A percentile compares a stretch with the other conserved stretches of the same genome.
Conservation (phyloP, 2,797 vertebrate genomes). For the Hafferia zeledoni region DNA sequence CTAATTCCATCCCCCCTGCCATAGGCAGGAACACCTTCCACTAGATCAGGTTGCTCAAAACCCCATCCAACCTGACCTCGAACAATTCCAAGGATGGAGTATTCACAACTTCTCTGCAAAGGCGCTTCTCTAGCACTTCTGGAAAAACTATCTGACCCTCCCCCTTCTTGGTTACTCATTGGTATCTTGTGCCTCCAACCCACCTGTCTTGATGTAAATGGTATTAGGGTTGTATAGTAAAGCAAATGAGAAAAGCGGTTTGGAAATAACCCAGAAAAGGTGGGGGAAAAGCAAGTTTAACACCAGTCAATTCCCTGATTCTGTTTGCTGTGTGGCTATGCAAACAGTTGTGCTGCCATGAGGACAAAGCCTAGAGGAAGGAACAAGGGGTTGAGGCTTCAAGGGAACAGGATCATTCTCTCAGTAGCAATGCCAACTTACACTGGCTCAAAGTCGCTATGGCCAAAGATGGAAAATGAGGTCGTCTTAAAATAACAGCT, state of each 20-base stretch:
- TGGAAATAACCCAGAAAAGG: not conserved
- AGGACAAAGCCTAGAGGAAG: not conserved
- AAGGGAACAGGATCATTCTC: not conserved
- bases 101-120: not conserved
- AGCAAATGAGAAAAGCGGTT: not conserved
- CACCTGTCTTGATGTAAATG: not conserved
- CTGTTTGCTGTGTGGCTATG: accelerated
- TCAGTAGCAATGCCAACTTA: not conserved
- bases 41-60: not conserved
- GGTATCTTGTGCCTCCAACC: not conserved
- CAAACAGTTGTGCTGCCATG: not conserved
- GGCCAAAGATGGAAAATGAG: slow-evolving; percentile 6
- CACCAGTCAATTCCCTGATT: not conserved
- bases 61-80: not conserved
- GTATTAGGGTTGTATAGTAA: not conserved
- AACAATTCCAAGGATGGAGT: not conserved
- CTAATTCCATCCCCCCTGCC: not conserved
- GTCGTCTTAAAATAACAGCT: slow-evolving; percentile 2
- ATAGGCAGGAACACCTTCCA: not conserved
- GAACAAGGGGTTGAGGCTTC: not conserved
- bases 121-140: not conserved
- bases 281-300: not conserved
- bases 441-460: not conserved
- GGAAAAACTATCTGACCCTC: not conserved
- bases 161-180: not conserved